These are phyloP conservation scores for Henricia sp. DNA, from an alignment of 53 echinoderm and acorn worm species.

Conservation along the genomic window DNA sequence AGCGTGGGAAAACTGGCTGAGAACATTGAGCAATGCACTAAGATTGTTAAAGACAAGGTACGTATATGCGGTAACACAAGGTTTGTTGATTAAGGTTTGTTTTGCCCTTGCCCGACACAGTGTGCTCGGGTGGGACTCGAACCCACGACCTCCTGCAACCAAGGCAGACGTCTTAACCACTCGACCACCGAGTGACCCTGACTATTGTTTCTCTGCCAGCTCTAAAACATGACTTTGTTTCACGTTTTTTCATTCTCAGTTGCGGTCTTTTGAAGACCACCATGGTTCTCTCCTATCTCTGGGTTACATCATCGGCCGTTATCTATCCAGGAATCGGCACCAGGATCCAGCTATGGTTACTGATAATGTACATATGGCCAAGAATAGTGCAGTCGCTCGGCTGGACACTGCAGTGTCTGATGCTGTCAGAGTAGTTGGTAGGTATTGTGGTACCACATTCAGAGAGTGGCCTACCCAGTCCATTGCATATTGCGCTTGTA, in stretches of 20 bases:
- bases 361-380: slow-evolving; percentile 69
- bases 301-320: slow-evolving; percentile 85
- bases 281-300: slow-evolving; percentile 87
- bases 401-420: slow-evolving; percentile 70
- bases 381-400: slow-evolving; percentile 39
- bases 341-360: slow-evolving; percentile 52
- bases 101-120: too few species aligned
- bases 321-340: slow-evolving; percentile 60
- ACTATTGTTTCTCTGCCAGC: too few species aligned
- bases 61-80: too few species aligned
- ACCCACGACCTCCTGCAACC: too few species aligned
- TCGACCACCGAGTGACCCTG: too few species aligned
- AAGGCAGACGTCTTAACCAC: too few species aligned
- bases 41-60: slow-evolving; percentile 83
- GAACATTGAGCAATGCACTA: slow-evolving; percentile 72
- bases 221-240: too few species aligned
- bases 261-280: slow-evolving; percentile 74
- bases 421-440: slow-evolving; percentile 80
- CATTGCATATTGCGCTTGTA: too few species aligned
- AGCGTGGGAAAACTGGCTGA: slow-evolving; percentile 48
- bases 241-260: slow-evolving; percentile 14
- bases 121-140: too few species aligned
- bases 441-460: too few species aligned
- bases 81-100: too few species aligned
- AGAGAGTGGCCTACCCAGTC: too few species aligned